phyloP scores from a whole-genome alignment of 2,113 vertebrate genomes.

The Otolemur garnettii region DNA sequence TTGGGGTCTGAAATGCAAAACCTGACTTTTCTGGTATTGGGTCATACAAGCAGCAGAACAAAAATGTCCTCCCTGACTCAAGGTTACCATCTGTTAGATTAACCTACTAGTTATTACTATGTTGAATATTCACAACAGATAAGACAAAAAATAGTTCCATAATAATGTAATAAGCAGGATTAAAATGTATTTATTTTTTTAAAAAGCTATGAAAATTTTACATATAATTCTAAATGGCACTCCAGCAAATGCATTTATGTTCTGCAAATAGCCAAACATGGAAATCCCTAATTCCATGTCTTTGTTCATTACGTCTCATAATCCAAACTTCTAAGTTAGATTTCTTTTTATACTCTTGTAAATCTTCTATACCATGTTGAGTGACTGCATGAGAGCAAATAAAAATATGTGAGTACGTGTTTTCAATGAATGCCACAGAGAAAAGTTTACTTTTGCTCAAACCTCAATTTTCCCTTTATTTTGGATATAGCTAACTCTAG shows the following conservation, averaged over 20 bases:
- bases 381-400: neutral
- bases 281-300: slow-evolving; percentile 9
- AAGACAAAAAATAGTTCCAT: neutral
- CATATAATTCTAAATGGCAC: neutral
- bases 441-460: slow-evolving; percentile 68
- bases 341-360: neutral
- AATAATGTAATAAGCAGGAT: slow-evolving; percentile 34
- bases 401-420: neutral
- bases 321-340: neutral
- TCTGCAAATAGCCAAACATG: slow-evolving; percentile 29
- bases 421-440: slow-evolving; percentile 64
- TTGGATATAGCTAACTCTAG: slow-evolving; percentile 82
- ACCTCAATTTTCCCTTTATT: slow-evolving; percentile 76
- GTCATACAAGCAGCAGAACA: neutral
- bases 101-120: neutral
- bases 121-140: slow-evolving; percentile 33
- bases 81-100: neutral
- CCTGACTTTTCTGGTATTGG: neutral
- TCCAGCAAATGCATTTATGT: slow-evolving; percentile 22
- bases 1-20: slow-evolving; percentile 18
- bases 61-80: slow-evolving; percentile 7
- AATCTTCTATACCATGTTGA: neutral
- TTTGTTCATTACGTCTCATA: slow-evolving; percentile 41
- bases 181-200: neutral
- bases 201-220: slow-evolving; percentile 10